These are phyloP conservation scores for Lasioglossum albipes DNA, from an alignment of 1,140 invertebrate species.

Conservation along the genomic window DNA sequence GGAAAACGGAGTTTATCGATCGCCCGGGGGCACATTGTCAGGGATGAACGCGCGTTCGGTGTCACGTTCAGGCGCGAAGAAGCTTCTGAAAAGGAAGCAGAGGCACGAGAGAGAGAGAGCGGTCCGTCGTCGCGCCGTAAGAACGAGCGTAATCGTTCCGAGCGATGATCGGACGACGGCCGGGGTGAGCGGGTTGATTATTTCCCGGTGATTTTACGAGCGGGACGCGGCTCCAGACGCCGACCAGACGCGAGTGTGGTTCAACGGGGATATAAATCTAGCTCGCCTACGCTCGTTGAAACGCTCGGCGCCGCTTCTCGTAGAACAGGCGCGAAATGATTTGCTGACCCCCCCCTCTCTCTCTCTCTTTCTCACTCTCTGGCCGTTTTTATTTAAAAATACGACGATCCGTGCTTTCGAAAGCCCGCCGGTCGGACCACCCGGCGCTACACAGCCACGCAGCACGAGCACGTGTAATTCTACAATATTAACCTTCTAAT, in stretches of 20 bases:
- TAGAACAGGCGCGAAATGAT: slow-evolving; percentile 24
- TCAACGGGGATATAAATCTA: slow-evolving; percentile 59
- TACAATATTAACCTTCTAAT: not conserved
- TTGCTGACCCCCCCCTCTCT: slow-evolving; percentile 17
- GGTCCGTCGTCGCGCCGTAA: slow-evolving; percentile 15
- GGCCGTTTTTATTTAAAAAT: slow-evolving; percentile 37
- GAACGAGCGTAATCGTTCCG: slow-evolving; percentile 45
- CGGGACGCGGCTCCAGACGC: slow-evolving; percentile 55
- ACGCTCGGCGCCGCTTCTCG: slow-evolving; percentile 39
- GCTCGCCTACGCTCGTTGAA: slow-evolving; percentile 48
- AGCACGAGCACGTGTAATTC: not conserved
- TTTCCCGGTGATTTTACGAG: slow-evolving; percentile 61
- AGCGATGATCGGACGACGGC: slow-evolving; percentile 16
- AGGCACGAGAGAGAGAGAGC: not conserved
- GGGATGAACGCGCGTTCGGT: not conserved
- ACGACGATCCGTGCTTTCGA: not conserved
- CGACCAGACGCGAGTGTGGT: slow-evolving; percentile 47
- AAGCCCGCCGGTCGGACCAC: not conserved
- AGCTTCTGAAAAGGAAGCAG: not conserved
- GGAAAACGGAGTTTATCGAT: no score
- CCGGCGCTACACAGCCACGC: not conserved
- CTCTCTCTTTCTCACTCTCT: not conserved
- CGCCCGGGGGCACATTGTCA: not conserved
- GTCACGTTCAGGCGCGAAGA: no score
- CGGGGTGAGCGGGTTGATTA: slow-evolving; percentile 34